Conservation (phyloP, 1,140 invertebrate genomes). For the Samia ricini region DNA sequence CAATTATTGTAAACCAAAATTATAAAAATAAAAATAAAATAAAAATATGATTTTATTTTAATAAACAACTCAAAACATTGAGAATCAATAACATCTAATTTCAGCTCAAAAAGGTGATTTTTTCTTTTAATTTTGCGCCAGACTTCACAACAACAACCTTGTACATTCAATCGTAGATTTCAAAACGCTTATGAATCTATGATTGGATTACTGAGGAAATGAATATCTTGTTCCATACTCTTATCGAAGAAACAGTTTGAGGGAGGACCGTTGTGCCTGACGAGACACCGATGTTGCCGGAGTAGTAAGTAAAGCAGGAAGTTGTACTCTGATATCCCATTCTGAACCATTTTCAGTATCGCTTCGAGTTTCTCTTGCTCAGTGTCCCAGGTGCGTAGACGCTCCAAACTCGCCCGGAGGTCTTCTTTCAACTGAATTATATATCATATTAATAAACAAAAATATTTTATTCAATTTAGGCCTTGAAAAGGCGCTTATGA, state of each 20-base stretch:
- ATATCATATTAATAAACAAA: slow-evolving; percentile 3
- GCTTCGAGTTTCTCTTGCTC: slow-evolving; percentile 57
- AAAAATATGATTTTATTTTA: too few species aligned
- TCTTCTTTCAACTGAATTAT: slow-evolving; percentile 46
- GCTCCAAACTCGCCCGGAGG: slow-evolving; percentile 42
- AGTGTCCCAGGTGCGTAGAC: slow-evolving; percentile 49
- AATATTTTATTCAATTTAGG: slow-evolving; percentile 7
- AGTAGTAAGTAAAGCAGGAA: slow-evolving; percentile 57
- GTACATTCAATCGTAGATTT: neutral
- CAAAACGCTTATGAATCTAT: neutral
- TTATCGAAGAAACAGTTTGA: slow-evolving; percentile 40
- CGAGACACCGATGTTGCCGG: slow-evolving; percentile 40
- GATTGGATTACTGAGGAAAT: slow-evolving; percentile 27
- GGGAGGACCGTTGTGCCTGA: slow-evolving; percentile 22
- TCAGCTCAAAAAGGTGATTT: neutral
- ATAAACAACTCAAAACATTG: too few species aligned
- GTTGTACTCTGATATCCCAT: slow-evolving; percentile 62
- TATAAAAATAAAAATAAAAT: too few species aligned
- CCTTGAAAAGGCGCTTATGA: too few species aligned
- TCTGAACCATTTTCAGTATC: slow-evolving; percentile 47
- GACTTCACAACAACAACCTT: neutral
- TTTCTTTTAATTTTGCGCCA: neutral
- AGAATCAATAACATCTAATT: neutral
- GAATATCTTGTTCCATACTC: slow-evolving; percentile 31
- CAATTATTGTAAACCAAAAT: too few species aligned